Base-by-base conservation (phyloP, 2,888 invertebrate species). In the Bugulina stolonifera region DNA sequence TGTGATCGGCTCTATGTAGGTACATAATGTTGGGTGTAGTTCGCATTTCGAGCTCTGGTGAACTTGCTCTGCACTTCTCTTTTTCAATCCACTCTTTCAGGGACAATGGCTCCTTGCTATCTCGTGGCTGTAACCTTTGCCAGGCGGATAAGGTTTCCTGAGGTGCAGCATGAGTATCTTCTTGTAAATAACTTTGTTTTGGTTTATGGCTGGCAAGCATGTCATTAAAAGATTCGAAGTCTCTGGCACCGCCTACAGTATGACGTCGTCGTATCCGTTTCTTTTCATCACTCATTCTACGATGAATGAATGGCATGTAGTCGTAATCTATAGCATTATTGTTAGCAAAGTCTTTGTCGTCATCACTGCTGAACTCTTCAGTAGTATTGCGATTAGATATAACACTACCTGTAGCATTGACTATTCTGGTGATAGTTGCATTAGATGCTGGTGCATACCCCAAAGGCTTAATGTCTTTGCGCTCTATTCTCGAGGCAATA, bases 211-310 rank as follows among this genome's bases (percentile, higher is more conserved):
- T 73, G 14, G 76, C 76, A 27, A 79, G 75, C 69, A 83, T 74
- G n/a, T 82, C 80, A 32, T 78, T 87, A 27, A 89, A 86, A 75
- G 89, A 89, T 77, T 90, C 89, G 27, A 89, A 91, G 85, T 94
- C 94, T 85, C 93, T 92, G n/a, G 92, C 92, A 72, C 94, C 94
- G 75, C 94, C 94, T 10, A 94, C 93, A 0, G 94, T 94, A 86
- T 94, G 94, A 35, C 94, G 88, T 58, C 94, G 88, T 85, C 93
- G 71, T 27, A 25, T 25, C 43, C 22, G 34, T 43, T 70, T 70
- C 70, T 54, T 70, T 29, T 70, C 70, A 27, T 43, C 35, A 54
- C 52, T 70, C 52, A 70, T 70, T 27, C 43, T 18, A 5, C 70
- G 70, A 3, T 70, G 43, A 3, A 27, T 54, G 3, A 43, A 23